Percentiles rank a stretch among this genome's conserved stretches.
Conservation (phyloP, 1,140 invertebrate genomes). For the Choristoneura fumiferana region DNA sequence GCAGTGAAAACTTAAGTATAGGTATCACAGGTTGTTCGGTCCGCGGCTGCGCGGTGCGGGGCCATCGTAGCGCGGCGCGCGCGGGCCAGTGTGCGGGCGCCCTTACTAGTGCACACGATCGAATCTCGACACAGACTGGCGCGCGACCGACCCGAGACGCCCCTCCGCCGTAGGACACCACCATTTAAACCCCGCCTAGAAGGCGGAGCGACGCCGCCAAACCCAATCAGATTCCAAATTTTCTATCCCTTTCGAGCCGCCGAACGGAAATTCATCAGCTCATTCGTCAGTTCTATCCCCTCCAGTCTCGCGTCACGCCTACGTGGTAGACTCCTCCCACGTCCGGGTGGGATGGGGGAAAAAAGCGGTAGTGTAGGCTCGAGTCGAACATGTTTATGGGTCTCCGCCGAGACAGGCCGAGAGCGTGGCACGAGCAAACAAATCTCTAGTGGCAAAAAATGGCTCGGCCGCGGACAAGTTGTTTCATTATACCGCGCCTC, state of each 20-base stretch:
- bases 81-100: conserved; percentile 36
- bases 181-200: conserved; percentile 47
- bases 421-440: conserved; percentile 61
- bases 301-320: conserved; percentile 37
- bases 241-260: conserved; percentile 58
- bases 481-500: conserved; percentile 55
- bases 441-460: conserved; percentile 75
- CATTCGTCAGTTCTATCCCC: conserved; percentile 56
- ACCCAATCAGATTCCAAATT: conserved; percentile 44
- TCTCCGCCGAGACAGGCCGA: conserved; percentile 66
- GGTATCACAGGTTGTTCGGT: conserved; percentile 66
- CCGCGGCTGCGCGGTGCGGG: conserved; percentile 62
- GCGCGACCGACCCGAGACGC: conserved; percentile 51
- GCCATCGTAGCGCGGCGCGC: conserved; percentile 52
- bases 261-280: conserved; percentile 26
- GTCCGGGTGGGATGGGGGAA: conserved; percentile 48
- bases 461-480: conserved; percentile 64
- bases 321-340: conserved; percentile 36
- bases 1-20: conserved; percentile 51
- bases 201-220: conserved; percentile 36
- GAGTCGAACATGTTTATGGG: conserved; percentile 73
- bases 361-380: conserved; percentile 59
- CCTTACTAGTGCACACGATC: conserved; percentile 49
- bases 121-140: conserved; percentile 64
- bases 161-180: conserved; percentile 66